Evolutionary conservation across 2,113 vertebrate genomes (phyloP), one percentile per base, ranked within the genome.

Genomic region (Gambusia affinis): DNA sequence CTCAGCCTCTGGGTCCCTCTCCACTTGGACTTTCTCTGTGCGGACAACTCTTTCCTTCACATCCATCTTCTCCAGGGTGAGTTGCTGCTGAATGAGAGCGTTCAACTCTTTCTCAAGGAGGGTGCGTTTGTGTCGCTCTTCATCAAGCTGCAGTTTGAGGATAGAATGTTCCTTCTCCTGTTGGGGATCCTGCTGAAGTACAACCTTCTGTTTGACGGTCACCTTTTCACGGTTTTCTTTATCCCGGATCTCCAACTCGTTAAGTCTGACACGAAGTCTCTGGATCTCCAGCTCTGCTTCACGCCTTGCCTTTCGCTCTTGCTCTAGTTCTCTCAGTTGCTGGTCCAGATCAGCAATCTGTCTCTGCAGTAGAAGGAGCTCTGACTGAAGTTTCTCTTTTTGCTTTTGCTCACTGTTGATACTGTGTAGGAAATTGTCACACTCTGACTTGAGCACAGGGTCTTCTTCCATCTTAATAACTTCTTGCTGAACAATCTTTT

Each of bases 131-230:
- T 96, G 96, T 72, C 84, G 94, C 80, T 98, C 98, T 68, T 99
- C 97, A 10, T 99, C 96, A 15, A 99, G 90, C 88, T 99, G 96
- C 27, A 97, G 90, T 73, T 79, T 94, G 57, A 99, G 94, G 60
- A 98, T 95, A 11, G 96, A 94, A 39, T 98, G 96, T 76, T 99
- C 98, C 70, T 97, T 96, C 87, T 98, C 96, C 89, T 99, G 97
- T 84, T 97, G 96, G 14, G 98, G 98, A 85, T 99, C 98, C 87
- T 97, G 96, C 91, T 99, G 96, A 60, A 99, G 92, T 30, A 99
- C 96, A 12, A 99, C 97, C 90, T 97, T 99, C 86, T 99, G 97
- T 85, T 96, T 97, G 74, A 96, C 95, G 0, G 97, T 98, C 42
- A 99, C 98, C 81, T 96, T 96, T 84, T 99, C 97, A 1, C 94